These are phyloP conservation scores for Caracal caracal DNA, from an alignment of 2,113 vertebrate genomes.

Conservation along the genomic window DNA sequence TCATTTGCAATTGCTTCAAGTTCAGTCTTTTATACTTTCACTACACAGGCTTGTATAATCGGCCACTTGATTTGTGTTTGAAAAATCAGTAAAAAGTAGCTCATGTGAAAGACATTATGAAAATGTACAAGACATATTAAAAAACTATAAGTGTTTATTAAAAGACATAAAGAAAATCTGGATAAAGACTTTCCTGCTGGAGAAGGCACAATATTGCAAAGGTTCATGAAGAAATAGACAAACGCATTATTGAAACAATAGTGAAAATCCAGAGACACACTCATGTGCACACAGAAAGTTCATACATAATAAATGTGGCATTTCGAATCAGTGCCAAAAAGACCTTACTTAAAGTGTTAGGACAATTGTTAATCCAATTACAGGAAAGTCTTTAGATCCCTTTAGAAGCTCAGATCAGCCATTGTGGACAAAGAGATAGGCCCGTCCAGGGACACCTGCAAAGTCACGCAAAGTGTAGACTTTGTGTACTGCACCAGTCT, in stretches of 20 bases:
- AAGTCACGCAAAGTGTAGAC: not conserved
- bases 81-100: not conserved
- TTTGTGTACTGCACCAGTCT: not conserved
- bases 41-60: not conserved
- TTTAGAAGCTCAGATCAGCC: not conserved
- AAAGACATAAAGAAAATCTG: constrained; percentile 21
- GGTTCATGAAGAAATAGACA: not conserved
- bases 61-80: not conserved
- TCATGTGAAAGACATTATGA: not conserved
- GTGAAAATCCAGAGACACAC: not conserved
- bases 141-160: not conserved
- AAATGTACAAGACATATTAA: not conserved
- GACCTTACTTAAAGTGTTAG: not conserved
- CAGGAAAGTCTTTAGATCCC: not conserved
- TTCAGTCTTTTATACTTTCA: not conserved
- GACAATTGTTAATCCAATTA: not conserved
- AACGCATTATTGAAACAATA: not conserved
- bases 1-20: not conserved
- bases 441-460: not conserved
- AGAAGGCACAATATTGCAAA: not conserved
- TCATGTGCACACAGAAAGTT: not conserved
- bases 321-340: not conserved
- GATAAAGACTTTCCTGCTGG: not conserved
- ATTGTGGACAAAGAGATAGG: not conserved
- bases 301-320: not conserved